Conservation (phyloP, 2,113 vertebrate species). For the Plecotus auritus region DNA sequence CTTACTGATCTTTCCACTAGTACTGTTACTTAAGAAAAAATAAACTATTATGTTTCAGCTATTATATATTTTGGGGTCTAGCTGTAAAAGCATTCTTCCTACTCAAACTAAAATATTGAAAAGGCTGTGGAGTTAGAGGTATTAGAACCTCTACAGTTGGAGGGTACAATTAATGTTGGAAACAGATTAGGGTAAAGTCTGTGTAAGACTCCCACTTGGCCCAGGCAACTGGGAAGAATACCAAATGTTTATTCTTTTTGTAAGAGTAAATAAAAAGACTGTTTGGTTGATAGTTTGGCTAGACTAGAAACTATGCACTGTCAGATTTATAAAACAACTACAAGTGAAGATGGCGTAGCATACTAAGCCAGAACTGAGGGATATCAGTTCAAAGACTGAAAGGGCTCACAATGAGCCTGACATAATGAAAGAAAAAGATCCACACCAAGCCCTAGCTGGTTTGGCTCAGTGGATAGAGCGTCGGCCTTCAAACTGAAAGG, state of each 20-base stretch:
- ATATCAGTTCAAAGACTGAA: neutral
- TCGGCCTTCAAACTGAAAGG: too few species aligned
- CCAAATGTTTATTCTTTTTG: neutral
- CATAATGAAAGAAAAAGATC: neutral
- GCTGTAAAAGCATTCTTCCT: neutral
- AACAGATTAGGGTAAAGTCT: neutral
- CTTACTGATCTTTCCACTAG: neutral
- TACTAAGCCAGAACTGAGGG: constrained; percentile 26
- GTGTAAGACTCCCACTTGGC: neutral
- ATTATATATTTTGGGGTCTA: neutral
- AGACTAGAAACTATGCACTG: neutral
- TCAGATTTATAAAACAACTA: neutral
- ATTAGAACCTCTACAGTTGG: neutral
- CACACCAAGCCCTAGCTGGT: neutral
- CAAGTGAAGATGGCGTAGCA: neutral
- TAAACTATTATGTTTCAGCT: neutral
- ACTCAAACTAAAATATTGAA: neutral
- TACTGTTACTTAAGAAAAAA: constrained; percentile 32
- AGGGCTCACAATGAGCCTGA: neutral
- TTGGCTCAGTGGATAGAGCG: too few species aligned
- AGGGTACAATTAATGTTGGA: neutral
- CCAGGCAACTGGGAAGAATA: neutral
- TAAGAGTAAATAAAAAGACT: constrained; percentile 29
- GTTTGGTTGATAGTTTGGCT: neutral
- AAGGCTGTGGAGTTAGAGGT: constrained; percentile 12